Evolutionary conservation across 2,797 vertebrate genomes (phyloP).

Genomic region (Alosa sapidissima): DNA sequence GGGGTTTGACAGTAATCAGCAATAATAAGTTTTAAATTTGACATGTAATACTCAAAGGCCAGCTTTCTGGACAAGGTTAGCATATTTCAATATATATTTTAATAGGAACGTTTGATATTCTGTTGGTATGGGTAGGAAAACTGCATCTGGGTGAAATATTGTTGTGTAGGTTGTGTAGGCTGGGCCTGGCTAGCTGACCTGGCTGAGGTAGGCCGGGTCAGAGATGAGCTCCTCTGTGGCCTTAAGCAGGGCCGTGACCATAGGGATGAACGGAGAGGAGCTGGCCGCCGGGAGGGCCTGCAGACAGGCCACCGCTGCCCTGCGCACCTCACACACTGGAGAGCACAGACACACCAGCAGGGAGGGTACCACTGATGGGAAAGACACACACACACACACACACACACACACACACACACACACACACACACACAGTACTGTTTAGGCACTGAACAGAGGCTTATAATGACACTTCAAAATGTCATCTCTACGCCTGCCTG

Average conservation of each 20-base stretch:
- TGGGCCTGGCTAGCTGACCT: slow-evolving; percentile 66
- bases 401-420: neutral
- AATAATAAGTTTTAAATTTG: neutral
- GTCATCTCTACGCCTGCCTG: too few species aligned
- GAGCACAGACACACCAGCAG: slow-evolving; percentile 82
- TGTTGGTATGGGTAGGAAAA: neutral
- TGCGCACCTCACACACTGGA: slow-evolving; percentile 84
- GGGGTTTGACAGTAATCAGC: neutral
- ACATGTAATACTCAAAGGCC: neutral
- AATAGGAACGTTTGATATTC: neutral
- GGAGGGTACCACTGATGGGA: slow-evolving; percentile 78
- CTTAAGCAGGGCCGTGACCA: slow-evolving; percentile 76
- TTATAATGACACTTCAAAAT: neutral
- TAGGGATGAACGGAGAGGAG: slow-evolving; percentile 71
- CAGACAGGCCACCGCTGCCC: slow-evolving; percentile 78
- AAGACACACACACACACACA: neutral
- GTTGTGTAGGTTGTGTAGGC: neutral
- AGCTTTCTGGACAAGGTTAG: neutral
- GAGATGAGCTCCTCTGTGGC: slow-evolving; percentile 86
- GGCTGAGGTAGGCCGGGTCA: slow-evolving; percentile 79
- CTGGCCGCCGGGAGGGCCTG: slow-evolving; percentile 64
- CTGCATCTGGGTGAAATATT: neutral
- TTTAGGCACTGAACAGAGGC: neutral
- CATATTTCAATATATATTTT: neutral
- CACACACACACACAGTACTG: neutral